Conservation (phyloP, 2,113 vertebrate species). For the Prunella himalayana region DNA sequence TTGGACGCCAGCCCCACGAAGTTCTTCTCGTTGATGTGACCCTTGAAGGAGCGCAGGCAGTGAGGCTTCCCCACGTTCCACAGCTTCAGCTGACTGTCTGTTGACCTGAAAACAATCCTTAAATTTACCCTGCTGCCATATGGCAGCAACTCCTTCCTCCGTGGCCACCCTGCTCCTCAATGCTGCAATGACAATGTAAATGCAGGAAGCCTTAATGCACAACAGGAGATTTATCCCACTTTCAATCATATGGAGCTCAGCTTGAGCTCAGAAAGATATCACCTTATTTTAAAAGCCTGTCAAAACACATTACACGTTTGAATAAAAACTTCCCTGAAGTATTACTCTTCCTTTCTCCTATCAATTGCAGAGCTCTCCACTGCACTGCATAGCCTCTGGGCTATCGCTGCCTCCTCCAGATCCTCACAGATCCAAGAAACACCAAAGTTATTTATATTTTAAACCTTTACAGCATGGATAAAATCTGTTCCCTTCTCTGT, state of each 20-base stretch:
- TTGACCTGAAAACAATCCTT: conserved; percentile 80
- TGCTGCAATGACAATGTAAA: background rate
- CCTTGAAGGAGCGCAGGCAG: conserved; percentile 97
- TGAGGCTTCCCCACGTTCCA: conserved; percentile 98
- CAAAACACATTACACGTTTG: background rate
- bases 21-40: conserved; percentile 99
- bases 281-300: background rate
- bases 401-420: background rate
- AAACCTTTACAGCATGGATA: background rate
- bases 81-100: conserved; percentile 96
- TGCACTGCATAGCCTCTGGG: background rate
- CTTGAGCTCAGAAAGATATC: background rate
- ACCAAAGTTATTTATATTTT: background rate
- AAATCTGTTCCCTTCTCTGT: background rate
- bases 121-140: background rate
- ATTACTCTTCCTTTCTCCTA: background rate
- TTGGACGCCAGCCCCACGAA: conserved; percentile 97
- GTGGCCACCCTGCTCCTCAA: background rate
- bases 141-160: background rate
- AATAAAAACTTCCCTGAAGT: background rate
- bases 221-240: background rate
- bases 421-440: background rate
- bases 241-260: background rate
- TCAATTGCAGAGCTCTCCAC: background rate
- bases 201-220: background rate